phyloP scores from a whole-genome alignment of 1,140 invertebrate genomes.

The Pentalonia nigronervosa region DNA sequence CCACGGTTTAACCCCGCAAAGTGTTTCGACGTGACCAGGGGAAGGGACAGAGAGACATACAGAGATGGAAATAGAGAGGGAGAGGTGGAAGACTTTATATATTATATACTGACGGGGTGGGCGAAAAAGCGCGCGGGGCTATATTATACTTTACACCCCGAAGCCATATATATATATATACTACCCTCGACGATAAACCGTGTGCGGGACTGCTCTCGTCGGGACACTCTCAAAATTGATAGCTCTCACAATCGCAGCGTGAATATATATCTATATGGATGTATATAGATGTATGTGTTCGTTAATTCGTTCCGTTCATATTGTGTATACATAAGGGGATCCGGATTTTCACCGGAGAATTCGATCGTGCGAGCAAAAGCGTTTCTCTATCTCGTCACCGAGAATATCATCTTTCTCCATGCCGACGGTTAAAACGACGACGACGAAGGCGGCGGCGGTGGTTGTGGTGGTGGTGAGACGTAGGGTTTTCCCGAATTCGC shows the following conservation, averaged over 20 bases:
- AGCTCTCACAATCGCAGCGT: constrained; percentile 35
- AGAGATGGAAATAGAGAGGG: neutral
- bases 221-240: constrained; percentile 32
- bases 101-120: neutral
- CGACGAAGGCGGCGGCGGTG: too few relatives aligned
- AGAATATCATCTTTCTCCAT: neutral
- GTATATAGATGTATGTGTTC: neutral
- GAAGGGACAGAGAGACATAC: neutral
- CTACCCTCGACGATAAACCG: neutral
- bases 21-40: neutral
- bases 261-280: neutral
- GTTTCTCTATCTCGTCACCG: neutral
- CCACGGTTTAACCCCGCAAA: neutral
- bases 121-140: neutral
- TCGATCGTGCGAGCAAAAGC: neutral
- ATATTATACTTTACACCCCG: constrained; percentile 9
- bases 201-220: neutral
- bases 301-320: neutral
- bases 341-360: constrained; percentile 6
- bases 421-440: neutral
- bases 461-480: too few relatives aligned
- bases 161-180: neutral
- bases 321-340: constrained; percentile 18
- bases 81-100: neutral
- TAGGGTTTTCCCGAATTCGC: neutral